Evolutionary conservation across 2,113 vertebrate species (phyloP), one percentile per base, ranked within the genome.

Genomic region (Sarotherodon lohbergeri): DNA sequence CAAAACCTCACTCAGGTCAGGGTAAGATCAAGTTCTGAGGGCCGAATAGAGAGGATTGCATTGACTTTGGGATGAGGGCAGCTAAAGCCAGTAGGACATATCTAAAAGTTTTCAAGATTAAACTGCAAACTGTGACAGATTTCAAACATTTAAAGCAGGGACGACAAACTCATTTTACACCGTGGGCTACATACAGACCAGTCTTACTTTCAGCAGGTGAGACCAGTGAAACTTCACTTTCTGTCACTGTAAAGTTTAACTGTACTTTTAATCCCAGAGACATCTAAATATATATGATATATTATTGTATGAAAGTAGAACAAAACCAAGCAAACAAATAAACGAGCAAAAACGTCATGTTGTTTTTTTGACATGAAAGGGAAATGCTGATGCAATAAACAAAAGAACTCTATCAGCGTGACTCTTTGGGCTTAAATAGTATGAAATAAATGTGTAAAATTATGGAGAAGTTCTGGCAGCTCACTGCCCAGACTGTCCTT

Each of bases 21-120:
- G 93, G 95, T 94, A 95, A 96, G 95, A 95, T 95, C 94, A 84
- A 91, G 94, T 96, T 95, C 94, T 93, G 92, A 86, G 11, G 88
- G 82, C 84, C 81, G 89, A 94, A 95, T 68, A 87, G 92, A 95
- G 93, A 93, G 89, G 88, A 91, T 92, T 92, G 85, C 91, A 90
- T 90, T 76, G 92, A 88, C 90, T 87, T 91, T 78, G 86, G 63
- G 55, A 78, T 55, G 43, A 90, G 89, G 84, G 61, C 32, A 78
- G 71, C 27, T 29, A 55, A 57, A 89, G 41, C 54, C 39, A 66
- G 22, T 16, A 32, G 61, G 56, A 71, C 9, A 66, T 24, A 66
- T 76, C 61, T 46, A n/a, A 71, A 84, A 7, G 41, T 32, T 36
- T 27, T 85, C 22, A 68, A 76, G 43, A 48, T 76, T 76, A 5